Evolutionary conservation across 2,888 invertebrate genomes (phyloP).

Genomic region (Cryptophagus acutangulus): DNA sequence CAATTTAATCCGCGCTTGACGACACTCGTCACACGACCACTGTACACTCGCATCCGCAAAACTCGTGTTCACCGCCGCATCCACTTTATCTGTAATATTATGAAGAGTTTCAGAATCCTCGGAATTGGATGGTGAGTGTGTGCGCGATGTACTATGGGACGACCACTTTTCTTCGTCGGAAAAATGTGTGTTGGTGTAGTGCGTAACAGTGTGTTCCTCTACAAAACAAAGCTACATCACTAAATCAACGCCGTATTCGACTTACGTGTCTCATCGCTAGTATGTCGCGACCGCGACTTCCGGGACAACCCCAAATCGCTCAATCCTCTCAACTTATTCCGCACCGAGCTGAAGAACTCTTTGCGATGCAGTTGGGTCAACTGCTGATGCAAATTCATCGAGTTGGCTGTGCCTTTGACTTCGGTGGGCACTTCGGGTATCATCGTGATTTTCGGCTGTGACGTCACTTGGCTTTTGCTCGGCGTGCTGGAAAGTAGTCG

Average conservation of each 20-base stretch:
- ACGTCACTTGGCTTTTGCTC: conserved; percentile 15
- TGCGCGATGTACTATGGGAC: not conserved
- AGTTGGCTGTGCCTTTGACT: too few species aligned
- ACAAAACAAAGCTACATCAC: too few species aligned
- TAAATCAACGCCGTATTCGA: too few species aligned
- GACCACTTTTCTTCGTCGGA: conserved; percentile 31
- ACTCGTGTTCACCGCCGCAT: conserved; percentile 28
- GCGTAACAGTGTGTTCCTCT: too few species aligned
- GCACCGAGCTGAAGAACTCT: too few species aligned
- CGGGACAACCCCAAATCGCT: too few species aligned
- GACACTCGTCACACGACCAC: conserved; percentile 22
- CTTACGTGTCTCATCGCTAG: too few species aligned
- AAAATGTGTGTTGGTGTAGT: conserved; percentile 12
- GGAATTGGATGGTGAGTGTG: not conserved
- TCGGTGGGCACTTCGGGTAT: not conserved
- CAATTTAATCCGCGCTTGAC: conserved; percentile 20
- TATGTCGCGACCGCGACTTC: too few species aligned
- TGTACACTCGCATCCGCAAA: conserved; percentile 14
- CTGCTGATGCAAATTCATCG: too few species aligned
- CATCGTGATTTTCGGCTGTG: too few species aligned
- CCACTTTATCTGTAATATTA: conserved; percentile 5
- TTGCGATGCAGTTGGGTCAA: too few species aligned
- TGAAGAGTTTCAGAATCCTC: not conserved
- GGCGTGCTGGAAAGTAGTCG: conserved; percentile 40
- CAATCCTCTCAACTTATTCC: too few species aligned